Evolutionary conservation across 2,888 invertebrate genomes (phyloP).

Genomic region (Nemotelus nigrinus): DNA sequence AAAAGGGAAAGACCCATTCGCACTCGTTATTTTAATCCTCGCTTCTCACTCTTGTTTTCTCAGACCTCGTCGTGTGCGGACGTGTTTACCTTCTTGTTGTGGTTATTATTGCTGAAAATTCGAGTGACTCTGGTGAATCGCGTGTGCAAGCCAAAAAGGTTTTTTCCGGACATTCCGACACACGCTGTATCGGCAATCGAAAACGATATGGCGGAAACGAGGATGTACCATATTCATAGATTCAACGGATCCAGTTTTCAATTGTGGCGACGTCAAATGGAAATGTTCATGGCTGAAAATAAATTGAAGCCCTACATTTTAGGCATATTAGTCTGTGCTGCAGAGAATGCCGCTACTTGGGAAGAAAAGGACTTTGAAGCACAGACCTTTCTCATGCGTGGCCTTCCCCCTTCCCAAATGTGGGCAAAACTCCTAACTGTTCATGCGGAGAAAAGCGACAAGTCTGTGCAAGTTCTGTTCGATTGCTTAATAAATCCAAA

Average conservation of each 20-base stretch:
- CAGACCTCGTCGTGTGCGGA: too few species aligned
- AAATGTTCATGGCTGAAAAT: slow-evolving; percentile 3
- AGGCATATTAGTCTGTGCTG: neutral
- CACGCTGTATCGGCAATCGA: neutral
- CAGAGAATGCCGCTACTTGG: slow-evolving; percentile 1
- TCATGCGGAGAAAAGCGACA: slow-evolving; percentile 50
- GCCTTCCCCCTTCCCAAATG: slow-evolving; percentile 49
- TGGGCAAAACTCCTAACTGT: slow-evolving; percentile 50
- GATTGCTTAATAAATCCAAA: slow-evolving; percentile 51
- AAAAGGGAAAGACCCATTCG: too few species aligned
- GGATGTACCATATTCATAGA: too few species aligned
- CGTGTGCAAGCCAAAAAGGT: neutral
- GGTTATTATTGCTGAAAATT: neutral
- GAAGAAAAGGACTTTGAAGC: slow-evolving; percentile 51
- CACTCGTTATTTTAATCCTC: too few species aligned
- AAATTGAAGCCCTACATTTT: neutral
- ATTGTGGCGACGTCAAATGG: slow-evolving; percentile 2
- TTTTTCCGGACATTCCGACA: neutral
- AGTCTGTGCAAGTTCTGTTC: slow-evolving; percentile 49
- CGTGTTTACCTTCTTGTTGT: too few species aligned
- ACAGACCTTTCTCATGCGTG: slow-evolving; percentile 51
- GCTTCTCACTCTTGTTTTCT: too few species aligned
- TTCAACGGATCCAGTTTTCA: slow-evolving; percentile 5
- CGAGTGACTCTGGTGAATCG: slow-evolving; percentile 6
- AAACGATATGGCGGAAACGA: too few species aligned